phyloP scores from a whole-genome alignment of 2,113 vertebrate species.

The Thalassoma bifasciatum region DNA sequence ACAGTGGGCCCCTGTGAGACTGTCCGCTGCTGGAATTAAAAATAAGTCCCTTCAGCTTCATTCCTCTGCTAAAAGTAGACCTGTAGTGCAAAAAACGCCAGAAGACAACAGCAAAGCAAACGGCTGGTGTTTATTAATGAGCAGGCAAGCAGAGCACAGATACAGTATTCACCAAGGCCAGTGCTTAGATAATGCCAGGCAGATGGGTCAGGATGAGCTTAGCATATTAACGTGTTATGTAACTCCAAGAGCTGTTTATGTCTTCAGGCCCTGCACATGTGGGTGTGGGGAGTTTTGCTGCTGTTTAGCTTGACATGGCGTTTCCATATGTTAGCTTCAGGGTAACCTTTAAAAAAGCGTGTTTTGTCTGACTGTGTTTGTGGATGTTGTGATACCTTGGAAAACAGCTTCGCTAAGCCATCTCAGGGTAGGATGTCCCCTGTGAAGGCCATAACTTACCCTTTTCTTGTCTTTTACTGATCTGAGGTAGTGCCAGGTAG shows the following conservation, averaged over 20 bases:
- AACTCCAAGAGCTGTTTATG: slow-evolving; percentile 58
- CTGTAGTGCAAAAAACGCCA: slow-evolving; percentile 42
- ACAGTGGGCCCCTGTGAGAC: background rate
- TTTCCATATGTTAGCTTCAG: slow-evolving; percentile 11
- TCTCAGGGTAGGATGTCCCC: background rate
- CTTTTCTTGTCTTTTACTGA: slow-evolving; percentile 6
- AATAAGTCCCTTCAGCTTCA: slow-evolving; percentile 25
- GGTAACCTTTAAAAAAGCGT: background rate
- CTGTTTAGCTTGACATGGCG: background rate
- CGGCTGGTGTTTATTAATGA: slow-evolving; percentile 54
- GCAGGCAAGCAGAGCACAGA: slow-evolving; percentile 39
- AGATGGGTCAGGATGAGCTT: slow-evolving; percentile 71
- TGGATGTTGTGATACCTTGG: slow-evolving; percentile 10
- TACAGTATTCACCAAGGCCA: slow-evolving; percentile 46
- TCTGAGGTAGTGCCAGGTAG: slow-evolving; percentile 33
- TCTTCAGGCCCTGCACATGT: slow-evolving; percentile 34
- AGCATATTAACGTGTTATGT: slow-evolving; percentile 68
- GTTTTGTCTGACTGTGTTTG: slow-evolving; percentile 25
- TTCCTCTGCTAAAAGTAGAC: slow-evolving; percentile 11
- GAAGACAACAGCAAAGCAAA: slow-evolving; percentile 22
- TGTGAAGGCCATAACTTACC: slow-evolving; percentile 19
- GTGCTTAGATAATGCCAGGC: slow-evolving; percentile 63
- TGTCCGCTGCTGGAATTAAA: slow-evolving; percentile 18
- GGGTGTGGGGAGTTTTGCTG: slow-evolving; percentile 28
- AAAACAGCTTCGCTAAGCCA: slow-evolving; percentile 18